Evolutionary conservation across 2,797 vertebrate genomes (phyloP).

Genomic region (Hydrophis major): DNA sequence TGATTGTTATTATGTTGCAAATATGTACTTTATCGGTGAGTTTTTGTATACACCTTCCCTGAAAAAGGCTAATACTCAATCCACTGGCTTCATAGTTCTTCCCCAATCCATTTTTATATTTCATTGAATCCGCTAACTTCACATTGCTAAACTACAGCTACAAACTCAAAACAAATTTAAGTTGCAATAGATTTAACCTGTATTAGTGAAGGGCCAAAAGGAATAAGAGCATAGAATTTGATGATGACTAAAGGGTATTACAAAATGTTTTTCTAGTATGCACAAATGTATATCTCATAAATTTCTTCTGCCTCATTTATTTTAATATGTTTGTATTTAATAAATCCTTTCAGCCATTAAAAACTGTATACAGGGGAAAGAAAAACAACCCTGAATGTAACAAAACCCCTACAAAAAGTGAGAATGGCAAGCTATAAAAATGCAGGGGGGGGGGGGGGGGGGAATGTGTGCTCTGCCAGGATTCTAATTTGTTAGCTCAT

Average conservation of each 20-base stretch:
- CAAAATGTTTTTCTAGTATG: neutral
- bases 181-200: neutral
- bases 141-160: neutral
- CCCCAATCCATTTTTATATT: neutral
- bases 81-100: neutral
- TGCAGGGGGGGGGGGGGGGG: rapidly evolving
- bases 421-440: neutral
- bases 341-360: neutral
- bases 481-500: neutral
- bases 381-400: neutral
- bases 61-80: neutral
- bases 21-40: neutral
- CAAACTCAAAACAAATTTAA: neutral
- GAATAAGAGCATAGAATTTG: neutral
- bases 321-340: neutral
- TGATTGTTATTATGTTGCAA: neutral
- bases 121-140: neutral
- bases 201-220: neutral
- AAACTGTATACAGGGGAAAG: neutral
- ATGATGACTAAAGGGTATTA: neutral
- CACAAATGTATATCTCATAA: neutral
- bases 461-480: neutral
- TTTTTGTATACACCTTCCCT: neutral
- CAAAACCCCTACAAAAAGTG: neutral
- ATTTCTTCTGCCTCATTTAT: neutral